Conservation (phyloP, 1,140 invertebrate species). For the Cherax destructor region DNA sequence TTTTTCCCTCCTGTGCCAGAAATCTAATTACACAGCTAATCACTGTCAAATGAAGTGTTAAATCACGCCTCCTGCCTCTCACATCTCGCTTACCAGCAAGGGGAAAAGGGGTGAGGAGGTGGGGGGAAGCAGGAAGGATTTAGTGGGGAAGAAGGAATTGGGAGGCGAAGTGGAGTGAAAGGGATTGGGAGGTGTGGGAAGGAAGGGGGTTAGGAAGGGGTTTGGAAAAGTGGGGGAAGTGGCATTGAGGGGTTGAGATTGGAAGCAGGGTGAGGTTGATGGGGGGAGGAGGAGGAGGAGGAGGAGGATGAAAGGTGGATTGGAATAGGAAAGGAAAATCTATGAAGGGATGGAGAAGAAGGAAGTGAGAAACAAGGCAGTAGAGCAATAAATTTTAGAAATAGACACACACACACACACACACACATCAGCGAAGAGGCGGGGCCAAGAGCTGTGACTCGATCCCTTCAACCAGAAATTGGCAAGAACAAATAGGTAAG, state of each 20-base stretch:
- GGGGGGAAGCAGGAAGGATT: neutral
- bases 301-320: neutral
- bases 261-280: neutral
- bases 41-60: conserved; percentile 59
- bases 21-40: conserved; percentile 62
- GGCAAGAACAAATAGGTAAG: too few relatives aligned
- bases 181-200: neutral
- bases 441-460: too few relatives aligned
- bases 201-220: too few relatives aligned
- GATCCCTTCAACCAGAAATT: too few relatives aligned
- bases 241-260: neutral
- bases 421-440: too few relatives aligned
- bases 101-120: neutral
- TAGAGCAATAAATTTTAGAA: too few relatives aligned
- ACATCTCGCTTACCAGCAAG: conserved; percentile 25
- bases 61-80: conserved; percentile 39
- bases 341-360: neutral
- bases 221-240: neutral
- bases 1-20: conserved; percentile 28
- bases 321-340: too few relatives aligned
- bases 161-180: neutral
- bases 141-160: neutral
- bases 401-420: too few relatives aligned
- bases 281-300: too few relatives aligned
- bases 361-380: neutral